Conservation (phyloP, 2,888 invertebrate species). For the Tiliacea citrago region DNA sequence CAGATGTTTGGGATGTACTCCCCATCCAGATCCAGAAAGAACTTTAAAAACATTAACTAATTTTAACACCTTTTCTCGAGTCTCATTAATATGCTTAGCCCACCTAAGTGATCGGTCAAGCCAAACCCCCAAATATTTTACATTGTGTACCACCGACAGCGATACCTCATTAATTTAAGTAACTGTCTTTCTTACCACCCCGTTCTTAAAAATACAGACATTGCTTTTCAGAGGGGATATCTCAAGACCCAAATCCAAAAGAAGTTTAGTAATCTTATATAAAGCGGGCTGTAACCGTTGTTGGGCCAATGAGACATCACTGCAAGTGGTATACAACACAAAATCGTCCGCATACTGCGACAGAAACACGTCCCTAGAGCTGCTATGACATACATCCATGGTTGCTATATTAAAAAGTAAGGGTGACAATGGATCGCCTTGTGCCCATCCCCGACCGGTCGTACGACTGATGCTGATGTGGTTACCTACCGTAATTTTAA, state of each 20-base stretch:
- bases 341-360: no score
- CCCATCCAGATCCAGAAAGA: neutral
- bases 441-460: no score
- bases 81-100: conserved; percentile 1
- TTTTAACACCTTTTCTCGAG: neutral
- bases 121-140: conserved; percentile 10
- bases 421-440: no score
- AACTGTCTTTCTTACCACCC: neutral
- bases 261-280: neutral
- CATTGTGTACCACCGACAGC: neutral
- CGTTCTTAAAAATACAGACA: conserved; percentile 6
- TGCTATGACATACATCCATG: no score
- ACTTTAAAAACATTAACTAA: neutral
- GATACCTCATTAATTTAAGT: neutral
- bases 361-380: no score
- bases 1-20: neutral
- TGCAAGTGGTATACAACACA: no score
- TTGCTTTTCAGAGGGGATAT: neutral
- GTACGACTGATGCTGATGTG: no score
- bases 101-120: conserved; percentile 4
- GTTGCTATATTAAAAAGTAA: no score
- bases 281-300: neutral
- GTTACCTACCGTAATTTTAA: no score
- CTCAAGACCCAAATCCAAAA: neutral
- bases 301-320: no score